Evolutionary conservation across 2,113 vertebrate species (phyloP), one percentile per base, ranked within the genome.

Genomic region (Conger conger): DNA sequence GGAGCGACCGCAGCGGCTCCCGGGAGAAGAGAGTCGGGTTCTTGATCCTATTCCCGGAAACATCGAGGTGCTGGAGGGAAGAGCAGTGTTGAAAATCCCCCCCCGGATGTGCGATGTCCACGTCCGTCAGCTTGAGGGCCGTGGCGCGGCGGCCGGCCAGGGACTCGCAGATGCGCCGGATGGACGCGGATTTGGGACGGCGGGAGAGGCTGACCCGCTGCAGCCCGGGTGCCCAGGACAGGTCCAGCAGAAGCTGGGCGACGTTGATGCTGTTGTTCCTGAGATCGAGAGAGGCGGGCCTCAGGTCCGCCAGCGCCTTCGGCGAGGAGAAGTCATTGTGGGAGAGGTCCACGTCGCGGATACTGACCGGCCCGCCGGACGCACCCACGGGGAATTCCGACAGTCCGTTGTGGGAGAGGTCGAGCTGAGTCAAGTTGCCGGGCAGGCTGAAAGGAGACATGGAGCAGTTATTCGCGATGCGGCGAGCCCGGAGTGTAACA

Each of bases 1-100:
- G 27, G 9, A 87, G 76, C 1, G 17, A 40, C 0, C 37, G 15
- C 4, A 79, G 68, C 2, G 1, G 4, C 0, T 30, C 20, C 4
- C 54, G 33, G 36, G 68, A 33, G 37, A 87, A 83, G 20, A 87
- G 54, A 35, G 45, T 30, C 0, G 76, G 53, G 6, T 20, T 20
- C 37, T 54, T 54, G 1, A 87, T 85, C 8, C 40, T 7, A 37
- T 85, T 87, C 33, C 60, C 1, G 7, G 86, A 85, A 45, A 87
- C 27, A 40, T 87, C 83, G 33, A 87, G 27, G 27, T 20, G 6
- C 1, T 1, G 0, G 18, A 84, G 13, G 1, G 53, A 15, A 35
- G 38, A 30, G 8, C 86, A 82, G 18, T 79, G 23, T 1, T 35
- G 53, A 80, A 87, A 85, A 17, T 18, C 50, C 30, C 16, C 50